These are phyloP conservation scores for Cabera pusaria DNA, from an alignment of 2,888 invertebrate species.

Conservation along the genomic window DNA sequence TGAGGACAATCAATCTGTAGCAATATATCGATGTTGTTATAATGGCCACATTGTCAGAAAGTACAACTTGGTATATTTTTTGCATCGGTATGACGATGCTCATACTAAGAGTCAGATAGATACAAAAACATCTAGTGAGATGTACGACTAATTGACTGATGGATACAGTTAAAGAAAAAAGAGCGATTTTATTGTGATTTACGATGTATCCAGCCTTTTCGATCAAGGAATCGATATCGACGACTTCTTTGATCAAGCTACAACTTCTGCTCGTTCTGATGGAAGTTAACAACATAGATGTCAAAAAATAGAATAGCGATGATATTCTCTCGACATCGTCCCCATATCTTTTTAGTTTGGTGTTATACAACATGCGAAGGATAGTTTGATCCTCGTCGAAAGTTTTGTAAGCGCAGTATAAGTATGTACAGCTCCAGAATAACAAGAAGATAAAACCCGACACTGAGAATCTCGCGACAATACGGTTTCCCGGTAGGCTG, in stretches of 20 bases:
- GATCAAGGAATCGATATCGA: slow-evolving; percentile 49
- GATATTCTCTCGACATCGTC: slow-evolving; percentile 53
- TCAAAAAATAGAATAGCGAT: slow-evolving; percentile 42
- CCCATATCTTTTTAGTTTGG: slow-evolving; percentile 58
- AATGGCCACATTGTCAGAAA: slow-evolving; percentile 46
- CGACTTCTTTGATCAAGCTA: slow-evolving; percentile 38
- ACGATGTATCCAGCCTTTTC: slow-evolving; percentile 44
- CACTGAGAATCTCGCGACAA: slow-evolving; percentile 37
- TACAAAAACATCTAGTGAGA: slow-evolving; percentile 41
- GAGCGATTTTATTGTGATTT: slow-evolving; percentile 42
- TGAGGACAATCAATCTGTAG: slow-evolving; percentile 42
- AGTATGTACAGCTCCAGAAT: slow-evolving; percentile 44
- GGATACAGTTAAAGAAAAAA: slow-evolving; percentile 34
- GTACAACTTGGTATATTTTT: slow-evolving; percentile 53
- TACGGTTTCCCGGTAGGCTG: slow-evolving; percentile 23
- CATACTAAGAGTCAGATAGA: slow-evolving; percentile 47
- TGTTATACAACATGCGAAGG: slow-evolving; percentile 53
- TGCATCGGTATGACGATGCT: slow-evolving; percentile 43
- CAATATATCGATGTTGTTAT: slow-evolving; percentile 48
- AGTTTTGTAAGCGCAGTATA: slow-evolving; percentile 48
- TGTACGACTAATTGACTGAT: slow-evolving; percentile 40
- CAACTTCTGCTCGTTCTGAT: slow-evolving; percentile 42
- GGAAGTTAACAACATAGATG: slow-evolving; percentile 52
- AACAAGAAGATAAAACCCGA: slow-evolving; percentile 42
- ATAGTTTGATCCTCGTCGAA: slow-evolving; percentile 52